A percentile compares a stretch with the other conserved stretches of the same genome.
These are phyloP conservation scores for Coluber constrictor DNA, from an alignment of 2,797 vertebrate genomes.

Conservation along the genomic window DNA sequence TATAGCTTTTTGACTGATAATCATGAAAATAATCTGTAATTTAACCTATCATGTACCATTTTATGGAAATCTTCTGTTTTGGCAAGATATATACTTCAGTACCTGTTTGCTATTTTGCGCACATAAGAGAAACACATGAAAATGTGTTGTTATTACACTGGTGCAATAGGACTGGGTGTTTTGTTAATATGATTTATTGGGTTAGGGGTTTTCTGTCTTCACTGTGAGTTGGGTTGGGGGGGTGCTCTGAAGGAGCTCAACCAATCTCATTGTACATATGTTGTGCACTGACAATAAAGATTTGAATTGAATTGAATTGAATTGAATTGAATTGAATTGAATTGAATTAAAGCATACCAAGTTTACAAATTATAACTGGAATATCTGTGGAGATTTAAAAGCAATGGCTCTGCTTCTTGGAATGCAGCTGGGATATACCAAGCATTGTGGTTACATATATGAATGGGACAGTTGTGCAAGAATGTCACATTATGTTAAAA, in stretches of 20 bases:
- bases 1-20: neutral
- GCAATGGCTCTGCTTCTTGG: neutral
- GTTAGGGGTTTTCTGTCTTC: no score
- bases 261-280: no score
- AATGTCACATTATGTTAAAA: neutral
- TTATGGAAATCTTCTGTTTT: neutral
- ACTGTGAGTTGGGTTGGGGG: no score
- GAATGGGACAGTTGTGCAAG: neutral
- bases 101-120: neutral
- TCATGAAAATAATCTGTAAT: neutral
- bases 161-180: no score
- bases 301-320: no score
- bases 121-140: neutral
- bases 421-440: neutral
- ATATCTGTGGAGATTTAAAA: neutral
- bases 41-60: neutral
- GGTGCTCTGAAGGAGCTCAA: no score
- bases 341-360: neutral
- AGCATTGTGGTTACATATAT: neutral
- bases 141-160: neutral
- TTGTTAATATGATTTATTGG: no score
- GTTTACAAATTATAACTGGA: neutral
- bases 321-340: no score
- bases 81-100: neutral
- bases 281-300: no score